Evolutionary conservation across 2,888 invertebrate species (phyloP).

Genomic region (Carabus problematicus): DNA sequence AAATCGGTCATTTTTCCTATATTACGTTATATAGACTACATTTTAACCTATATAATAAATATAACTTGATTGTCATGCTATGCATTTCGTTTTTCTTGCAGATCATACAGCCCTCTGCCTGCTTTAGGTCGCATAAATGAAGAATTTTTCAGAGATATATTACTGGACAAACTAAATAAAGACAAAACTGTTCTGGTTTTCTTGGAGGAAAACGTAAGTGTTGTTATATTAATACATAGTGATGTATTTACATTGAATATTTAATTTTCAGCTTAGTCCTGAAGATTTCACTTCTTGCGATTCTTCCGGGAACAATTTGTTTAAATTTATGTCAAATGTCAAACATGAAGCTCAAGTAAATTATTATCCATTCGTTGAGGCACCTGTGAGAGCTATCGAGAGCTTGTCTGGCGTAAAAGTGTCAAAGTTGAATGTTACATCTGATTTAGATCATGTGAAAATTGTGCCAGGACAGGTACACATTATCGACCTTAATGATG

Average conservation of each 20-base stretch:
- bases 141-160: slow-evolving; percentile 54
- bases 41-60: background rate
- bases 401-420: slow-evolving; percentile 58
- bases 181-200: slow-evolving; percentile 59
- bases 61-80: background rate
- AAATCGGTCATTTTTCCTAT: background rate
- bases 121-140: slow-evolving; percentile 55
- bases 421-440: slow-evolving; percentile 51
- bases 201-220: slow-evolving; percentile 63
- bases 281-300: slow-evolving; percentile 61
- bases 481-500: slow-evolving; percentile 67
- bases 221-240: slow-evolving; percentile 5
- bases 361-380: slow-evolving; percentile 70
- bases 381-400: slow-evolving; percentile 65
- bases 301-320: slow-evolving; percentile 56
- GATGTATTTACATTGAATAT: slow-evolving; percentile 7
- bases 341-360: slow-evolving; percentile 54
- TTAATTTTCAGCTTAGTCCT: slow-evolving; percentile 57
- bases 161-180: slow-evolving; percentile 50
- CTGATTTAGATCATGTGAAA: slow-evolving; percentile 48
- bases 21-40: background rate
- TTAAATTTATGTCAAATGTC: slow-evolving; percentile 56
- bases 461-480: slow-evolving; percentile 61
- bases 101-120: slow-evolving; percentile 49
- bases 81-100: slow-evolving; percentile 17